Conservation (phyloP, 2,888 invertebrate genomes). For the Lithodes maja region DNA sequence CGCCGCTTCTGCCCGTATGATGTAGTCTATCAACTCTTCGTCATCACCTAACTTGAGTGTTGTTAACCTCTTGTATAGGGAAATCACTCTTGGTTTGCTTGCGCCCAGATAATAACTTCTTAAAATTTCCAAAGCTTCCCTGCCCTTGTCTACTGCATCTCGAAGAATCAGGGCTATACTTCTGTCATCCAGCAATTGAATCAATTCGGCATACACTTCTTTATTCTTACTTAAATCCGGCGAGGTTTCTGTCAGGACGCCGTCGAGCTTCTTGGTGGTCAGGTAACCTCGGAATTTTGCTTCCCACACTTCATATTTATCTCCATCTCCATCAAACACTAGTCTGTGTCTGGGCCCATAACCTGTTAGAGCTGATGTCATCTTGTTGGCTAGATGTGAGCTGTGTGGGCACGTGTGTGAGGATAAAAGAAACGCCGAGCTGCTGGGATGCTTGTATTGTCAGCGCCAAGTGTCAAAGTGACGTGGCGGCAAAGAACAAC, state of each 20-base stretch:
- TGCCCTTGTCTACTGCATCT: slow-evolving; percentile 31
- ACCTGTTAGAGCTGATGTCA: slow-evolving; percentile 14
- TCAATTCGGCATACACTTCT: slow-evolving; percentile 24
- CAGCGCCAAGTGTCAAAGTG: no score
- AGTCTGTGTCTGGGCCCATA: slow-evolving; percentile 31
- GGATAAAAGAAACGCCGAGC: no score
- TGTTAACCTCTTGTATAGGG: slow-evolving; percentile 8
- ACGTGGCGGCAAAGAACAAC: no score
- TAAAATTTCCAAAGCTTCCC: slow-evolving; percentile 11
- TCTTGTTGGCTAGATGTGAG: no score
- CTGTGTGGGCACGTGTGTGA: no score
- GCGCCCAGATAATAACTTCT: slow-evolving; percentile 21
- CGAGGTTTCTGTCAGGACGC: neutral
- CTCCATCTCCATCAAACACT: slow-evolving; percentile 30
- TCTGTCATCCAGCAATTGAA: slow-evolving; percentile 35
- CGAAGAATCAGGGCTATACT: slow-evolving; percentile 29
- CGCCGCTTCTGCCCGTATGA: slow-evolving; percentile 23
- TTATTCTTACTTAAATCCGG: slow-evolving; percentile 1
- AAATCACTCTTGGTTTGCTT: slow-evolving; percentile 23
- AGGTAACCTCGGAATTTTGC: slow-evolving; percentile 23
- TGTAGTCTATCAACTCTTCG: slow-evolving; percentile 16
- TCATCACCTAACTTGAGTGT: slow-evolving; percentile 1
- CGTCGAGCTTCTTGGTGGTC: slow-evolving; percentile 16
- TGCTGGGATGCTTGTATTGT: no score
- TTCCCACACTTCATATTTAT: slow-evolving; percentile 34